Conservation (phyloP, 2,113 vertebrate species). For the Monopterus albus region DNA sequence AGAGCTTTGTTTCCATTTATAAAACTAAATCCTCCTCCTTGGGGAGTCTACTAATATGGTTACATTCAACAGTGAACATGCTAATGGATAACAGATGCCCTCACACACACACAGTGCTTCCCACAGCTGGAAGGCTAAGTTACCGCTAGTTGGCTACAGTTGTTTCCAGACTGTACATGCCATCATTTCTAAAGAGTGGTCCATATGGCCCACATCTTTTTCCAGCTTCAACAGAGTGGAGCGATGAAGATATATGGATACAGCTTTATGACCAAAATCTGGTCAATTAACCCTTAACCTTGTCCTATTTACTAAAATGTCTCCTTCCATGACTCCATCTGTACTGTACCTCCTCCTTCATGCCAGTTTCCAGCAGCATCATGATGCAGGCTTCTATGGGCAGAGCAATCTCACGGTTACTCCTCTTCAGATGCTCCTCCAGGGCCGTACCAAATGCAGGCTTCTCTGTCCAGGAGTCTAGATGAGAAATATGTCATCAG, state of each 20-base stretch:
- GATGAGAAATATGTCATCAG: background rate
- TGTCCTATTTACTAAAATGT: slow-evolving; percentile 20
- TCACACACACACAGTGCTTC: slow-evolving; percentile 7
- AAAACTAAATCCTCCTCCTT: slow-evolving; percentile 20
- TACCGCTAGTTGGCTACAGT: slow-evolving; percentile 58
- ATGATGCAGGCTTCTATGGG: slow-evolving; percentile 97
- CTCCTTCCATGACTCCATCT: background rate
- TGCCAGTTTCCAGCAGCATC: slow-evolving; percentile 97
- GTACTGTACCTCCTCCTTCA: slow-evolving; percentile 92
- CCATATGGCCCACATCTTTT: slow-evolving; percentile 36
- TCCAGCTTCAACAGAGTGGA: slow-evolving; percentile 22
- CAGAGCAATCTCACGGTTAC: slow-evolving; percentile 90
- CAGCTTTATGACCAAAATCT: slow-evolving; percentile 3
- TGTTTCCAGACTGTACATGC: slow-evolving; percentile 57
- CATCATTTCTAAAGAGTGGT: slow-evolving; percentile 19
- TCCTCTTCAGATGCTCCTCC: slow-evolving; percentile 96
- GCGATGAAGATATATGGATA: background rate
- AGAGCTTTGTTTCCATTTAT: slow-evolving; percentile 28
- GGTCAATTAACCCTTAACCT: slow-evolving; percentile 41
- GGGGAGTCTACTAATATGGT: slow-evolving; percentile 28
- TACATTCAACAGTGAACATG: slow-evolving; percentile 30
- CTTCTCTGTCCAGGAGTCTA: slow-evolving; percentile 96
- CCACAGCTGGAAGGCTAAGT: slow-evolving; percentile 23
- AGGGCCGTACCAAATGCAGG: slow-evolving; percentile 93
- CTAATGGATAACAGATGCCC: slow-evolving; percentile 63